phyloP scores from a whole-genome alignment of 2,113 vertebrate genomes.

The Camelus bactrianus region DNA sequence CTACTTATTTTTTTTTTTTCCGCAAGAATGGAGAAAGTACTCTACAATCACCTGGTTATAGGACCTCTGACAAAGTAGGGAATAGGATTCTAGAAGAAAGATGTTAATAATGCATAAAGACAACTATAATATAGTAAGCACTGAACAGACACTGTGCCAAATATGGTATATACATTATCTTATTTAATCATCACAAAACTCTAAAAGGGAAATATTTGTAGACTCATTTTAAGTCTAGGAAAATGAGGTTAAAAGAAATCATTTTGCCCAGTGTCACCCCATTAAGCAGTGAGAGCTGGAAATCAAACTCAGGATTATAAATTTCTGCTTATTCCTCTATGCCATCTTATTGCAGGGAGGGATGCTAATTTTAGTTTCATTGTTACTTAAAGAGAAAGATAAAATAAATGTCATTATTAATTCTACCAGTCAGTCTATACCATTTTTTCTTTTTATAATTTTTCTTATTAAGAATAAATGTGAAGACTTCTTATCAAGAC shows the following conservation, averaged over 20 bases:
- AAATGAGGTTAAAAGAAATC: neutral
- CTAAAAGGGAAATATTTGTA: slow-evolving; percentile 8
- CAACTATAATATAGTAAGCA: neutral
- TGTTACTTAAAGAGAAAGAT: slow-evolving; percentile 29
- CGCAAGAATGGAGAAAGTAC: slow-evolving; percentile 46
- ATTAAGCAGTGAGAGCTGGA: neutral
- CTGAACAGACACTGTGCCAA: neutral
- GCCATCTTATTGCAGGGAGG: neutral
- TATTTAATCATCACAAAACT: neutral
- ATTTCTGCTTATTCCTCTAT: neutral
- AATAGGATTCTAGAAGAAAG: neutral
- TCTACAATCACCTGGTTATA: slow-evolving; percentile 2
- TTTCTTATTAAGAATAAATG: slow-evolving; percentile 31
- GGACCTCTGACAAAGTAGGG: neutral
- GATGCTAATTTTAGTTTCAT: neutral
- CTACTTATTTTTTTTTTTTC: slow-evolving; percentile 1
- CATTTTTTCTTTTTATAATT: neutral
- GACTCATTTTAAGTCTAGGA: neutral
- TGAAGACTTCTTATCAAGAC: neutral
- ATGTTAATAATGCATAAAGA: neutral
- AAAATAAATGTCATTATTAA: slow-evolving; percentile 35
- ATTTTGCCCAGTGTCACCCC: neutral
- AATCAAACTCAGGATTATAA: neutral
- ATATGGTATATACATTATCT: neutral
- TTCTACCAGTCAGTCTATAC: neutral